Evolutionary conservation across 2,888 invertebrate genomes (phyloP).

Genomic region (Acleris cristana): DNA sequence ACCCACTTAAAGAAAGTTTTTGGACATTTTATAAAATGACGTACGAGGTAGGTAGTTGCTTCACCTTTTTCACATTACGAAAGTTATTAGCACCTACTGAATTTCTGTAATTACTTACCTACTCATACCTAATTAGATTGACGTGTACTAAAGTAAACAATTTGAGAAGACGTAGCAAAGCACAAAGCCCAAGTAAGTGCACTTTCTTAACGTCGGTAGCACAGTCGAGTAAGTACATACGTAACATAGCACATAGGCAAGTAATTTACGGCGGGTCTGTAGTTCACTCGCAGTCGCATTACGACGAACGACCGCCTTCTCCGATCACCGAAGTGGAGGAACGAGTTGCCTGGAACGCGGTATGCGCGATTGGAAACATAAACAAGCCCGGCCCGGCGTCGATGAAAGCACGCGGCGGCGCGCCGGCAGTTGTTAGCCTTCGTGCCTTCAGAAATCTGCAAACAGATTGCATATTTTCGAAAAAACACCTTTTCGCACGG

Average conservation of each 20-base stretch:
- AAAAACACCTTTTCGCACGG: slow-evolving; percentile 71
- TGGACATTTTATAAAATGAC: too few species aligned
- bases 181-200: too few species aligned
- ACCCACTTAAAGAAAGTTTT: too few species aligned
- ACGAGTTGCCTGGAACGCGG: slow-evolving; percentile 55
- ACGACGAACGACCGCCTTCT: slow-evolving; percentile 46
- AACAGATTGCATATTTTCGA: slow-evolving; percentile 62
- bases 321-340: slow-evolving; percentile 57
- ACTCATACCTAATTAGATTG: too few species aligned
- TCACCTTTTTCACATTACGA: too few species aligned
- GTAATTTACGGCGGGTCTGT: slow-evolving; percentile 35
- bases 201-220: slow-evolving; percentile 24
- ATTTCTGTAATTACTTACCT: too few species aligned
- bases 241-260: slow-evolving; percentile 29
- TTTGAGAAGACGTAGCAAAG: too few species aligned
- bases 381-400: slow-evolving; percentile 60
- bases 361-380: slow-evolving; percentile 56
- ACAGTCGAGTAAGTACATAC: slow-evolving; percentile 21
- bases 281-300: slow-evolving; percentile 35
- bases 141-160: too few species aligned
- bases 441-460: slow-evolving; percentile 53
- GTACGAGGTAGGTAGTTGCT: too few species aligned
- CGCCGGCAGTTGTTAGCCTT: slow-evolving; percentile 60
- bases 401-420: slow-evolving; percentile 62
- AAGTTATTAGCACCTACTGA: too few species aligned